These are phyloP conservation scores for Choristoneura rosaceana DNA, from an alignment of 2,888 invertebrate species.

Conservation along the genomic window DNA sequence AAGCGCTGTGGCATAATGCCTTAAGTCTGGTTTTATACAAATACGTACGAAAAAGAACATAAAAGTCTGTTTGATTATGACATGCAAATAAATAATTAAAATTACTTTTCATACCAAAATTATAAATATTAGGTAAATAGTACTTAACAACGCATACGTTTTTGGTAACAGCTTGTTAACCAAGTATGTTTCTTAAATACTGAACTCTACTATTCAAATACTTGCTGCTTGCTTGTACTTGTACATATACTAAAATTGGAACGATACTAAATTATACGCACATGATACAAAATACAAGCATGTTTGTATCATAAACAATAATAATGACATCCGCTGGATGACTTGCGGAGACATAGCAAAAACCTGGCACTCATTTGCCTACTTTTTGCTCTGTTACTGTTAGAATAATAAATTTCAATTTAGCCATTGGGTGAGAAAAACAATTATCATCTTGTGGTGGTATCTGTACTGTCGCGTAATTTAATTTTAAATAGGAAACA, in stretches of 20 bases:
- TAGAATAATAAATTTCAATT: slow-evolving; percentile 5
- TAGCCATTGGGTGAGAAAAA: neutral
- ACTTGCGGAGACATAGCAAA: slow-evolving; percentile 40
- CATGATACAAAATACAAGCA: neutral
- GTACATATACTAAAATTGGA: too few relatives aligned
- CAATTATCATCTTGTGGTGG: neutral
- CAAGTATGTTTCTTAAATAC: neutral
- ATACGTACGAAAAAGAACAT: neutral
- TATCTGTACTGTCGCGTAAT: neutral
- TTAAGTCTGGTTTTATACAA: neutral
- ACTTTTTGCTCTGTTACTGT: neutral
- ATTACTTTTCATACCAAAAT: too few relatives aligned
- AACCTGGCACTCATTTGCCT: slow-evolving; percentile 22
- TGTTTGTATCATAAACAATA: slow-evolving; percentile 4
- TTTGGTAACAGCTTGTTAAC: neutral
- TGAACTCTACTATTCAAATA: neutral
- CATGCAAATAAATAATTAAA: too few relatives aligned
- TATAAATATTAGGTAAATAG: too few relatives aligned
- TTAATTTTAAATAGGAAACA: neutral
- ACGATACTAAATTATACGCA: slow-evolving; percentile 13
- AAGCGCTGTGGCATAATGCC: neutral
- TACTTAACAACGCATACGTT: too few relatives aligned
- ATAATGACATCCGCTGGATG: slow-evolving; percentile 41
- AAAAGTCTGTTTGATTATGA: too few relatives aligned
- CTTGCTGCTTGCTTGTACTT: too few relatives aligned